These are phyloP conservation scores for Phortica variegata DNA, from an alignment of 1,140 invertebrate genomes.

Conservation along the genomic window DNA sequence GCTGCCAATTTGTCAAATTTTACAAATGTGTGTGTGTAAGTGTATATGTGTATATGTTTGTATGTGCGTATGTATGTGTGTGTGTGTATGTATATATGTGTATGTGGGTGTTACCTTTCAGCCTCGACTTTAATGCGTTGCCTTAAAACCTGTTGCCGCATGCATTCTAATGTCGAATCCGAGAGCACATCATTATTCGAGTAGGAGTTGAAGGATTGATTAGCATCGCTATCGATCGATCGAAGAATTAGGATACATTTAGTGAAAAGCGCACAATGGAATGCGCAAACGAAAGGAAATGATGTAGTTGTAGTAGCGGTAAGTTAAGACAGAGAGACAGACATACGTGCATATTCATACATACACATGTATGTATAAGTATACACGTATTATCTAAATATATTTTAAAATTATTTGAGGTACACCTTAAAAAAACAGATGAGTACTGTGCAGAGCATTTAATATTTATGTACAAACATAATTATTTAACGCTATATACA, in stretches of 20 bases:
- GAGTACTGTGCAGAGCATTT: too few species aligned
- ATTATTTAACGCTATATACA: too few species aligned
- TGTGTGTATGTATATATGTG: neutral
- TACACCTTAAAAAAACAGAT: too few species aligned
- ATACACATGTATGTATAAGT: slow-evolving; percentile 16
- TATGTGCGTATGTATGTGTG: slow-evolving; percentile 2
- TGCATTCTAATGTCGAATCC: slow-evolving; percentile 72
- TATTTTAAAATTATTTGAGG: too few species aligned
- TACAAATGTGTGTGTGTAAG: neutral
- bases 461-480: too few species aligned
- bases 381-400: neutral
- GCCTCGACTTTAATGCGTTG: slow-evolving; percentile 72
- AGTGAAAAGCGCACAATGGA: slow-evolving; percentile 20
- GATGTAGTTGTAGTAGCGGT: slow-evolving; percentile 12
- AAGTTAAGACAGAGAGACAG: slow-evolving; percentile 20
- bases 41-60: neutral
- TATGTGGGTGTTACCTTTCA: slow-evolving; percentile 63
- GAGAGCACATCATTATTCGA: slow-evolving; percentile 58
- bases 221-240: slow-evolving; percentile 59
- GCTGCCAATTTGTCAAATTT: too few species aligned
- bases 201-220: slow-evolving; percentile 31
- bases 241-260: slow-evolving; percentile 11
- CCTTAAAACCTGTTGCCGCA: slow-evolving; percentile 69
- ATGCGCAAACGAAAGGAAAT: slow-evolving; percentile 4
- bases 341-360: slow-evolving; percentile 11